Percentiles rank a stretch among this genome's conserved stretches.
These are phyloP conservation scores for Leptopilina myrica DNA, from an alignment of 2,888 invertebrate species.

Conservation along the genomic window DNA sequence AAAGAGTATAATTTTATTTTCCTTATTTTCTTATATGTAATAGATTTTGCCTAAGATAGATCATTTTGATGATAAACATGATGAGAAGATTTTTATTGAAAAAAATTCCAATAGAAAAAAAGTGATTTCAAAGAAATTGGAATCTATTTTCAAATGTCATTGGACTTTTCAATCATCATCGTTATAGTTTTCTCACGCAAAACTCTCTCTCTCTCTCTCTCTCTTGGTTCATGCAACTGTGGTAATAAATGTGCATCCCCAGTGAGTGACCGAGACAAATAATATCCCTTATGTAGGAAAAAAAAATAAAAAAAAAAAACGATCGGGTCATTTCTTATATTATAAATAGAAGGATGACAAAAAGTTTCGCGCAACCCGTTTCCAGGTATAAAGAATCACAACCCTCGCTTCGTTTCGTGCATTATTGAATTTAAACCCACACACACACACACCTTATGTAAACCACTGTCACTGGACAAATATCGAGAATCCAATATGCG, in stretches of 20 bases:
- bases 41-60: too few species aligned
- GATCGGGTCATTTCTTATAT: constrained; percentile 16
- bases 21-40: too few species aligned
- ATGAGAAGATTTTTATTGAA: too few species aligned
- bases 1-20: too few species aligned
- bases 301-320: not conserved
- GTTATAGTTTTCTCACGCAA: constrained; percentile 18
- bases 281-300: not conserved
- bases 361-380: constrained; percentile 55
- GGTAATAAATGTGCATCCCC: not conserved
- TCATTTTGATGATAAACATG: too few species aligned
- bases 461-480: constrained; percentile 26
- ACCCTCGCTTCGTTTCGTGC: constrained; percentile 9
- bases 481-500: constrained; percentile 3
- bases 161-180: too few species aligned
- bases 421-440: not conserved
- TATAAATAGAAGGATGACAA: constrained; percentile 29
- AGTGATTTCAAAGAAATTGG: too few species aligned
- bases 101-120: too few species aligned
- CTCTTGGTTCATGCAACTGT: not conserved
- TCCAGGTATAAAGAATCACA: constrained; percentile 48
- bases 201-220: not conserved
- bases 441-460: constrained; percentile 8
- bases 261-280: constrained; percentile 18
- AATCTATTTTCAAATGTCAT: too few species aligned